These are phyloP conservation scores for Numenius arquata DNA, from an alignment of 2,113 vertebrate genomes.

Conservation along the genomic window DNA sequence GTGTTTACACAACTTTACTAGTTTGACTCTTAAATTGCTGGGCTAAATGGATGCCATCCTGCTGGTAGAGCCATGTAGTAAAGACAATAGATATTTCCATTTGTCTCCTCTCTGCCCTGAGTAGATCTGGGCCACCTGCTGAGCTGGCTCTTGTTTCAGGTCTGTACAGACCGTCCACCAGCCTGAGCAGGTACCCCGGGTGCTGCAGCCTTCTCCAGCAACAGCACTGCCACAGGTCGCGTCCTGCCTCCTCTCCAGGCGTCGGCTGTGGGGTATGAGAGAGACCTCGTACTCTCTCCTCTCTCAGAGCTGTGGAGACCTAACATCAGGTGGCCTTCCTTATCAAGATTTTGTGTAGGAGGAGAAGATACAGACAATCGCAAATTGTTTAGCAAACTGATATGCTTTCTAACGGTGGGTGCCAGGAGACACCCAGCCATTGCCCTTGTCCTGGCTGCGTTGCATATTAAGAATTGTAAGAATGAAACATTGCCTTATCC, in stretches of 20 bases:
- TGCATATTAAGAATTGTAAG: background rate
- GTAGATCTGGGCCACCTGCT: background rate
- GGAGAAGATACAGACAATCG: background rate
- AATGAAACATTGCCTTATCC: background rate
- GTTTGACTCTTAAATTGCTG: background rate
- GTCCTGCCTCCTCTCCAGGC: background rate
- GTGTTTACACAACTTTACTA: background rate
- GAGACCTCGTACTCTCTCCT: background rate
- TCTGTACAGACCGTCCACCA: fast-evolving
- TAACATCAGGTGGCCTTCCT: background rate
- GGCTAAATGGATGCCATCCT: background rate
- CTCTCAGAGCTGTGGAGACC: background rate
- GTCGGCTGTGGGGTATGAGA: no score
- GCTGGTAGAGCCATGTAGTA: background rate
- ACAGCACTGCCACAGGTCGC: fast-evolving
- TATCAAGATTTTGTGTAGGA: background rate
- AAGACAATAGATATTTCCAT: background rate
- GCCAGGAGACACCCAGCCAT: background rate
- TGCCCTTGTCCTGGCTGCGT: background rate
- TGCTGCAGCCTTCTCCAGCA: background rate
- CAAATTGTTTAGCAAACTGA: background rate
- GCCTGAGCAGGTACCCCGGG: fast-evolving
- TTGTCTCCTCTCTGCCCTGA: background rate
- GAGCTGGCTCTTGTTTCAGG: background rate
- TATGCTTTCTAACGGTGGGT: background rate